A percentile compares a stretch with the other conserved stretches of the same genome.
Conservation (phyloP, 2,797 vertebrate species). For the Neosilurus mollespiculum region DNA sequence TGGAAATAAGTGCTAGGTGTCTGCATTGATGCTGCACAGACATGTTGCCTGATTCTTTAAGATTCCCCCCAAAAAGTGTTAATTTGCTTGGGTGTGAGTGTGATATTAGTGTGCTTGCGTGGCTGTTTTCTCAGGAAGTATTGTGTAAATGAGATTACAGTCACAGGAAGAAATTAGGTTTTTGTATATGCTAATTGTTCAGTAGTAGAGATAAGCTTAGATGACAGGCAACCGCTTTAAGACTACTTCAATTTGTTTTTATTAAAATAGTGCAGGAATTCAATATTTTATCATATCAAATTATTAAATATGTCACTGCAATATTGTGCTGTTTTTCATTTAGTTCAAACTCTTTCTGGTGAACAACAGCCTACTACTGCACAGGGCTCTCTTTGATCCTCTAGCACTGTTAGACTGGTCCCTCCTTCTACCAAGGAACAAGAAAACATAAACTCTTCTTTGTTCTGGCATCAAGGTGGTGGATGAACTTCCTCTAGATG, state of each 20-base stretch:
- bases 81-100: neutral
- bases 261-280: neutral
- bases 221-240: neutral
- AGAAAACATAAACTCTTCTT: no score
- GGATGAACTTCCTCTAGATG: no score
- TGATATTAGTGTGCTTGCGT: neutral
- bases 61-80: neutral
- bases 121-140: neutral
- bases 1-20: neutral
- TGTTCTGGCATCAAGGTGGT: no score
- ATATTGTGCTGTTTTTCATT: neutral
- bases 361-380: neutral
- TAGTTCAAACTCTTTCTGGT: neutral
- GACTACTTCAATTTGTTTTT: neutral
- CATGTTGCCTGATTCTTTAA: neutral
- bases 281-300: neutral
- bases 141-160: neutral
- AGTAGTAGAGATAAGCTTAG: neutral
- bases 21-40: neutral
- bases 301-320: neutral
- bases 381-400: no score
- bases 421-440: no score
- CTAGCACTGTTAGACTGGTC: no score
- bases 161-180: neutral
- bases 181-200: neutral